Base-by-base conservation (phyloP, 2,797 vertebrate species). In the Anguilla marmorata region DNA sequence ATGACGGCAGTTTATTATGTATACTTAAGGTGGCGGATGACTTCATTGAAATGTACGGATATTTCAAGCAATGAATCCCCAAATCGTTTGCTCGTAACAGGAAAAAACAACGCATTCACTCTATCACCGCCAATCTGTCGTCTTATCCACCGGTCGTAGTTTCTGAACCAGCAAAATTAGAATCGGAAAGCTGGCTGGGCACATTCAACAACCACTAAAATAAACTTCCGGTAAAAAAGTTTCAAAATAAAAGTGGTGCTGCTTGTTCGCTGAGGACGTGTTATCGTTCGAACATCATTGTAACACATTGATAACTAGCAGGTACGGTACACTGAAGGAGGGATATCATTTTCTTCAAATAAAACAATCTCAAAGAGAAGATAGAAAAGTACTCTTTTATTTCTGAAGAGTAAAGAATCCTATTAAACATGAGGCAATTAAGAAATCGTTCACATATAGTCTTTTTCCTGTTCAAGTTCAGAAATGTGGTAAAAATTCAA, bases 331-430 rank as follows among this genome's bases (percentile, higher is more conserved):
- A 76, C 9, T 14, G 33, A 14, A 33, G 72, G 72, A 37, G 2
- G 27, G 30, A 37, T 30, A 76, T 37, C 11, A 76, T 76, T 16
- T 48, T n/a, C 45, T 2, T 79, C 33, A 48, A 16, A 82, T 50
- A 48, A 50, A 50, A 50, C 6, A 82, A 48, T 50, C 33, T 33
- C n/a, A 19, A 84, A 88, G 12, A 21, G 76, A 27, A 21, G 19
- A 50, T 88, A 87, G 56, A 89, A 89, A 88, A 76, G 52, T 86
- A 74, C 69, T 80, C 86, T 88, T 48, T 60, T 86, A 19, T 60
- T 88, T 85, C 45, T 14, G 30, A 82, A 74, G 7, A 85, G 30
- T 58, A 89, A 27, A 41, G 33, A 86, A 88, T 45, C 76, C 74
- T 89, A 19, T 84, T 19, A 27, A 72, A 83, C 37, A 88, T 45